Conservation (phyloP, 2,797 vertebrate species). For the Megaceryle alcyon region DNA sequence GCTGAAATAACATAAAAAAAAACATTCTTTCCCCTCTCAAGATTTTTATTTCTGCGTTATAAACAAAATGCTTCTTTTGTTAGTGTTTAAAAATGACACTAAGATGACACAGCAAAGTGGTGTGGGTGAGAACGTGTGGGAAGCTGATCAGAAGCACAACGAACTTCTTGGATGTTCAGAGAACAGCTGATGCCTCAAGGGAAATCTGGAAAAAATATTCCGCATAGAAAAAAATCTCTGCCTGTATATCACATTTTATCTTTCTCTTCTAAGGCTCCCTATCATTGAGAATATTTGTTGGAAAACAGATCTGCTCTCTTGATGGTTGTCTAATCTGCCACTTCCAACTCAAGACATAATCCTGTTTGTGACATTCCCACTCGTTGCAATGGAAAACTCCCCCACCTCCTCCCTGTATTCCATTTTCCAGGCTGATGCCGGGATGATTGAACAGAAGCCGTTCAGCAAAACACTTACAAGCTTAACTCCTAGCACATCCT, state of each 20-base stretch:
- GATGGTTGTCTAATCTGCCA: neutral
- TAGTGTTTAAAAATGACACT: slow-evolving; percentile 59
- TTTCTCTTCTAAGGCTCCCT: neutral
- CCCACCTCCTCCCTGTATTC: neutral
- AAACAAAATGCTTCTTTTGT: slow-evolving; percentile 59
- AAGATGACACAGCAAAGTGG: slow-evolving; percentile 61
- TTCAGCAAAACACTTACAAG: neutral
- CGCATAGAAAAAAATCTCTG: neutral
- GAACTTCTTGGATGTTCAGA: slow-evolving; percentile 33
- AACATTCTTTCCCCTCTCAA: slow-evolving; percentile 24
- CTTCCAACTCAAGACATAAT: neutral
- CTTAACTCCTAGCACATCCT: neutral
- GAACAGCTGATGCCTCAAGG: slow-evolving; percentile 27
- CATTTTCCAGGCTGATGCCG: neutral
- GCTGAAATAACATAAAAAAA: slow-evolving; percentile 7
- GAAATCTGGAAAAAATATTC: slow-evolving; percentile 20
- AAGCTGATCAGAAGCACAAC: slow-evolving; percentile 55
- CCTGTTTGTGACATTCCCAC: neutral
- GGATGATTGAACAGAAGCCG: neutral
- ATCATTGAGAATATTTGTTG: neutral
- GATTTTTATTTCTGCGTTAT: slow-evolving; percentile 32
- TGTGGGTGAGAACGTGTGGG: slow-evolving; percentile 56
- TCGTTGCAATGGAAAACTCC: neutral
- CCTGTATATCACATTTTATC: neutral
- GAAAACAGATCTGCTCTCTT: slow-evolving; percentile 4